Conservation (phyloP, 2,888 invertebrate species). For the Lasioglossum zephyrum region DNA sequence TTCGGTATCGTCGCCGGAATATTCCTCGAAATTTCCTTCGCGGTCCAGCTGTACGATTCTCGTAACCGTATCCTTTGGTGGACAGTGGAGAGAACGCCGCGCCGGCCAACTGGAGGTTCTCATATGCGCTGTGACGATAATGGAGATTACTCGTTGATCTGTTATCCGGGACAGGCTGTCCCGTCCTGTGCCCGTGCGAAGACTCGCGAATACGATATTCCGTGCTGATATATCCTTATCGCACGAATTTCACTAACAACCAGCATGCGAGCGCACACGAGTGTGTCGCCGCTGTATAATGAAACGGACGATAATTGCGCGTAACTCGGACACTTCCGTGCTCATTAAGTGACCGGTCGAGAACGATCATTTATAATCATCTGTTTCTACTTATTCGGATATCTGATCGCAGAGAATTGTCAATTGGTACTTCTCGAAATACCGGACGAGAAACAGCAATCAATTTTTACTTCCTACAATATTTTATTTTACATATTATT, state of each 20-base stretch:
- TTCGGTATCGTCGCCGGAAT: constrained; percentile 17
- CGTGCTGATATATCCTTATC: constrained; percentile 49
- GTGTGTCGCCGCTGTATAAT: neutral
- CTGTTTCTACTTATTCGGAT: neutral
- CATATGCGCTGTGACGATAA: constrained; percentile 37
- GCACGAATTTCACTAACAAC: constrained; percentile 8
- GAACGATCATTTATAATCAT: neutral
- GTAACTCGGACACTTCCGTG: neutral
- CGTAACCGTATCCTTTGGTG: constrained; percentile 35
- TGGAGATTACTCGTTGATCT: constrained; percentile 47
- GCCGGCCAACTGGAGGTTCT: constrained; percentile 31
- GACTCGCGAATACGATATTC: constrained; percentile 39
- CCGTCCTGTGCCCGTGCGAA: constrained; percentile 13
- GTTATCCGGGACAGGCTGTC: constrained; percentile 21
- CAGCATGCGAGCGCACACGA: neutral
- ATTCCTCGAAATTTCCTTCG: constrained; percentile 27
- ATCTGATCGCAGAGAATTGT: constrained; percentile 1
- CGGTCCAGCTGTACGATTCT: constrained; percentile 10
- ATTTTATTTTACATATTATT: neutral
- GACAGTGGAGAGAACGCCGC: constrained; percentile 1
- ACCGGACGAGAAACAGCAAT: neutral
- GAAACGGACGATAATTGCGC: constrained; percentile 3
- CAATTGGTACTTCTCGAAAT: neutral
- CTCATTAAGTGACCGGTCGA: neutral
- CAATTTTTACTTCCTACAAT: neutral